Base-by-base conservation (phyloP, 35 echinoderm and acorn worm species). In the Hemicentrotus pulcherrimus region DNA sequence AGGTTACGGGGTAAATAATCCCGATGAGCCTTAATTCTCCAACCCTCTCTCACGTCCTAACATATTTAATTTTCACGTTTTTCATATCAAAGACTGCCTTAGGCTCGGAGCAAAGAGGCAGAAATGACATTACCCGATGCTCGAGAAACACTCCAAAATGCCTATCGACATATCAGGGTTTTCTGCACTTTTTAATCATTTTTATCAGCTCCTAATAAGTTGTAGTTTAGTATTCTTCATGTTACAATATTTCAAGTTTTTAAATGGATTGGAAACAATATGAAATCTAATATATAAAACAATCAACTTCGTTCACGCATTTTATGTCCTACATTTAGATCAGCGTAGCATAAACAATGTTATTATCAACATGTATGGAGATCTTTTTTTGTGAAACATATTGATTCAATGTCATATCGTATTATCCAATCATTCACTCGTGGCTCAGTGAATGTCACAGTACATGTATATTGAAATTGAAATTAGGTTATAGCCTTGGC, bases 1-100 rank as follows among this genome's bases (percentile, higher is more conserved):
- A 78, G 65, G 65, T 78, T 78, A 78, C 65, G 65, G 65, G 65
- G 22, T 78, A 78, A 78, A 78, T n/a, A 78, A n/a, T 78, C 65
- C 3, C 28, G 19, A 78, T 78, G n/a, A 78, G 65, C 65, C 65
- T 78, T 41, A 41, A 41, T 41, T n/a, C 65, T 78, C 65, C 65
- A n/a, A 78, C 65, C 4, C 65, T 78, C 24, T n/a, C 65, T n/a
- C 65, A 78, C 65, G 65, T 78, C 65, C 65, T 4, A 78, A 78
- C 65, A 78, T 78, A n/a, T 78, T 78, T 78, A 22, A 78, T 78
- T 78, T 78, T n/a, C 65, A 78, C 24, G 28, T 78, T 28, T 28
- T 28, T 5, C 65, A 78, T 78, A 28, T 78, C 24, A 22, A 7
- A 5, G 65, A 78, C 65, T 2, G 65, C 4, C 4, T n/a, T n/a